Base-by-base conservation (phyloP, 2,797 vertebrate species). In the Pangasius macronema region DNA sequence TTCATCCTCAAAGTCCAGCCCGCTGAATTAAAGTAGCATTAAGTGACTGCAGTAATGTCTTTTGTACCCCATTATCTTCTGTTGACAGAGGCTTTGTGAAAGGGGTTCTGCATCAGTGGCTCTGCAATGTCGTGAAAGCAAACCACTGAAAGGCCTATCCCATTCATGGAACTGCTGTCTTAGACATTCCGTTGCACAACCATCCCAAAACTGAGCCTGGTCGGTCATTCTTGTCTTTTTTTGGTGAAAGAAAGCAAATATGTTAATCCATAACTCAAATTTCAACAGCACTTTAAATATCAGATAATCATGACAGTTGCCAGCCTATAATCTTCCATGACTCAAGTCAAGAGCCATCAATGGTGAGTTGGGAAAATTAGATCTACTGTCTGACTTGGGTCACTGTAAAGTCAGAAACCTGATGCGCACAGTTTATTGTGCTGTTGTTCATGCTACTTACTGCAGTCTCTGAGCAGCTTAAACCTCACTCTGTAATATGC, bases 61-160 rank as follows among this genome's bases (percentile, higher is more conserved):
- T 94, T 95, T 95, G 92, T 94, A 68, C 89, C 84, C 92, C 89
- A 92, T 94, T 94, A 94, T 95, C 92, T 92, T 90, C 92, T 90
- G 88, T 92, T 94, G 93, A 93, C 93, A 93, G 91, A 87, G 90
- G 90, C 93, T 92, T 94, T 95, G 92, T 94, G 91, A 88, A 83
- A 86, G 13, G 59, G 75, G 92, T 92, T 93, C 92, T 90, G 92
- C 94, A 92, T 94, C 93, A 88, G 91, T 84, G 88, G 87, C 72
- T 93, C 92, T 36, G 90, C 91, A 91, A 94, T 91, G 92, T 93
- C 92, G 87, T 92, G 91, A 94, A 94, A 94, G 93, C 90, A 89
- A 90, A 89, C 92, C 92, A 92, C 87, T 92, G 88, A 93, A 94
- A 91, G 90, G 93, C 92, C 93, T 92, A 92, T 92, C 92, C 61